phyloP scores from a whole-genome alignment of 2,888 invertebrate genomes.

The Athalia cordata region DNA sequence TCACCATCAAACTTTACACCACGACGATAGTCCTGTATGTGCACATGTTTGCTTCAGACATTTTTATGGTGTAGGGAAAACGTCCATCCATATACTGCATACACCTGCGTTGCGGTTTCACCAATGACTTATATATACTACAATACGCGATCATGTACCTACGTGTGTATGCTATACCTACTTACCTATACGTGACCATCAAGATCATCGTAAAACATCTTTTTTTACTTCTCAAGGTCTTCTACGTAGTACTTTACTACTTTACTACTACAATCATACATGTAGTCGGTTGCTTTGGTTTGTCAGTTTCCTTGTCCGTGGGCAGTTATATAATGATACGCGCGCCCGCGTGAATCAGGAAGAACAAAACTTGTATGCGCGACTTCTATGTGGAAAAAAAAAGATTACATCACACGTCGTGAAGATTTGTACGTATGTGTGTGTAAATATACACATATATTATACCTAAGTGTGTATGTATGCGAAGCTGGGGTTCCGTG shows the following conservation, averaged over 20 bases:
- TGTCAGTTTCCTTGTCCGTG: not conserved
- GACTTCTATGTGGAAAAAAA: too few species aligned
- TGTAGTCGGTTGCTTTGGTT: too few species aligned
- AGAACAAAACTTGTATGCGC: too few species aligned
- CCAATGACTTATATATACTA: not conserved
- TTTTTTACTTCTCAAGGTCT: slow-evolving; percentile 33
- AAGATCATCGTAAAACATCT: slow-evolving; percentile 73
- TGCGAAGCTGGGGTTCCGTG: not conserved
- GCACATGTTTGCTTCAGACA: not conserved
- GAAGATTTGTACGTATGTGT: too few species aligned
- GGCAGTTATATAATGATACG: slow-evolving; percentile 45
- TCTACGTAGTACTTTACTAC: not conserved
- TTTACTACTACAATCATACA: too few species aligned
- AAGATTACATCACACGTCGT: slow-evolving; percentile 56
- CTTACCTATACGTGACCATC: slow-evolving; percentile 60
- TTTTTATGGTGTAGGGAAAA: not conserved
- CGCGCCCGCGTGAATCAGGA: slow-evolving; percentile 45
- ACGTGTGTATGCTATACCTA: not conserved
- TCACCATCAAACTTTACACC: too few species aligned
- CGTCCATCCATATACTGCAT: not conserved
- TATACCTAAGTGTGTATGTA: too few species aligned
- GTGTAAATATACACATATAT: too few species aligned
- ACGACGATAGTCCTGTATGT: not conserved
- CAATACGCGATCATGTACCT: too few species aligned
- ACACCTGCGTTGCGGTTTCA: slow-evolving; percentile 1